phyloP scores from a whole-genome alignment of 2,113 vertebrate species.

The Regulus satrapa region DNA sequence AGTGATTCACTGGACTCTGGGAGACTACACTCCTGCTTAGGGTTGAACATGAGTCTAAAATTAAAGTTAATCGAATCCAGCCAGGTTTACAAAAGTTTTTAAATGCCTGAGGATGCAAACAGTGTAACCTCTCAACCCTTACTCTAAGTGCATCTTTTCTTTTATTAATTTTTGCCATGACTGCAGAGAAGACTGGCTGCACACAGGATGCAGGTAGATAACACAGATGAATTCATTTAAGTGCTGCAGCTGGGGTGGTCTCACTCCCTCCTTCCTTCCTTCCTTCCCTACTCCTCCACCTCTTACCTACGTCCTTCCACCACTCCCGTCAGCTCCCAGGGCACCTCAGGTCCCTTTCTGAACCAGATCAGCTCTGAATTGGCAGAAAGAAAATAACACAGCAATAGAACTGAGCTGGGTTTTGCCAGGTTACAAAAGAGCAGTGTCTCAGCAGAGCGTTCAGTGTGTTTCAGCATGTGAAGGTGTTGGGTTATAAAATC shows the following conservation, averaged over 20 bases:
- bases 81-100: slow-evolving; percentile 4
- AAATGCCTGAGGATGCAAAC: slow-evolving; percentile 28
- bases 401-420: neutral
- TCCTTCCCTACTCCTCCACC: neutral
- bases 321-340: neutral
- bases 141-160: slow-evolving; percentile 22
- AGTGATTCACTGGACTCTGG: neutral
- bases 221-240: neutral
- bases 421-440: neutral
- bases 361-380: neutral
- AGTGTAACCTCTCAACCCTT: slow-evolving; percentile 1
- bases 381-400: neutral
- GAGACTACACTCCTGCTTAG: slow-evolving; percentile 7
- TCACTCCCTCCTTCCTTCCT: neutral
- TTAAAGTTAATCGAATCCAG: slow-evolving; percentile 41
- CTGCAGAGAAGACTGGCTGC: neutral
- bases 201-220: neutral
- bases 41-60: slow-evolving; percentile 28
- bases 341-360: neutral
- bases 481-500: neutral
- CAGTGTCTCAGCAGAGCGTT: neutral
- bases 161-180: slow-evolving; percentile 11
- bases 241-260: neutral
- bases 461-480: accelerated
- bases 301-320: neutral